A percentile compares a stretch with the other conserved stretches of the same genome.
Conservation (phyloP, 2,888 invertebrate genomes). For the Leptura quadrifasciata region DNA sequence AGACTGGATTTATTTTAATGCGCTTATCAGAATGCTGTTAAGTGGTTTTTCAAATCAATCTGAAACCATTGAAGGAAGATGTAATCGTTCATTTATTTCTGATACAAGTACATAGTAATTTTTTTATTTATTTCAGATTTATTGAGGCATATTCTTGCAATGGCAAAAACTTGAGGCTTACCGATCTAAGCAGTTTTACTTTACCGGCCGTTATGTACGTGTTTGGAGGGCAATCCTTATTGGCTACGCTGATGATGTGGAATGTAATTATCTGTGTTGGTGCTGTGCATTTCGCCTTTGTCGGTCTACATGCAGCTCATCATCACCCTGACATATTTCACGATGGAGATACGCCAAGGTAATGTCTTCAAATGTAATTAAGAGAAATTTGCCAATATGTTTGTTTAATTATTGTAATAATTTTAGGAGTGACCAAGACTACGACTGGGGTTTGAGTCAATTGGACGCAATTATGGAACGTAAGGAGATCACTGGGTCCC, state of each 20-base stretch:
- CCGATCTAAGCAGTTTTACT: slow-evolving; percentile 72
- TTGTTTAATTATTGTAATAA: slow-evolving; percentile 62
- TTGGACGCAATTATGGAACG: slow-evolving; percentile 86
- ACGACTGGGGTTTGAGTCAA: slow-evolving; percentile 88
- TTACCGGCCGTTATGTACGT: slow-evolving; percentile 73
- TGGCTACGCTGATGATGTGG: slow-evolving; percentile 76
- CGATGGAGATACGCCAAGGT: slow-evolving; percentile 85
- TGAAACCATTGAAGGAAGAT: too few relatives aligned
- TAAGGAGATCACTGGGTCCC: slow-evolving; percentile 80
- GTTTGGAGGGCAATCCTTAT: slow-evolving; percentile 66
- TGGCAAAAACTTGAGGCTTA: slow-evolving; percentile 51
- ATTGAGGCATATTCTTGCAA: slow-evolving; percentile 51
- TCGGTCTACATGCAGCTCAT: slow-evolving; percentile 85
- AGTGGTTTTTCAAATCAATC: too few relatives aligned
- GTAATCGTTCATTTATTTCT: too few relatives aligned
- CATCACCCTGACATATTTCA: slow-evolving; percentile 88
- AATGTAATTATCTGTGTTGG: slow-evolving; percentile 78
- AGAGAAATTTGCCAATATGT: neutral
- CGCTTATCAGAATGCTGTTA: too few relatives aligned
- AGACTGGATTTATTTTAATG: too few relatives aligned
- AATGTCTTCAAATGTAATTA: slow-evolving; percentile 46
- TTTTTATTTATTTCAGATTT: slow-evolving; percentile 48
- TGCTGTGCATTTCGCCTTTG: slow-evolving; percentile 79
- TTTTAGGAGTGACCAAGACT: slow-evolving; percentile 68
- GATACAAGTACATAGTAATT: too few relatives aligned